A percentile compares a stretch with the other conserved stretches of the same genome.
These are phyloP conservation scores for Nomada flava DNA, from an alignment of 2,888 invertebrate species.

Conservation along the genomic window DNA sequence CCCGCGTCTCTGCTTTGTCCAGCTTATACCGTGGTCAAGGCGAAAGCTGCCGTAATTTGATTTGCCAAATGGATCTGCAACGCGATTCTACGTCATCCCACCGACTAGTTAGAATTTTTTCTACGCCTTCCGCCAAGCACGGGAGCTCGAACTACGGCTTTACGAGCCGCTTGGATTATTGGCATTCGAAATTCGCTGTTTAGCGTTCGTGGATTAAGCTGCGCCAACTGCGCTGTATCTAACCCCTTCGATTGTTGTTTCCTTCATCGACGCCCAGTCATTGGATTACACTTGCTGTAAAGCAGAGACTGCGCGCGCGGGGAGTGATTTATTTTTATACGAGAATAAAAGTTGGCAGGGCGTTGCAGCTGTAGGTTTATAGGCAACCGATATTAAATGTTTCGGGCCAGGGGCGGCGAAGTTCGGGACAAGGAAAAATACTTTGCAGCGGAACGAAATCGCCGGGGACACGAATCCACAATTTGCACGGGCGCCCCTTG, in stretches of 20 bases:
- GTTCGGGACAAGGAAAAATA: slow-evolving; percentile 39
- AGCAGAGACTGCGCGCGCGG: no score
- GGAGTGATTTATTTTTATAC: not conserved
- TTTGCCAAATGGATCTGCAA: slow-evolving; percentile 39
- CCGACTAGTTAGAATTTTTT: slow-evolving; percentile 25
- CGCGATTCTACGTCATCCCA: not conserved
- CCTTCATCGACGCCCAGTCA: no score
- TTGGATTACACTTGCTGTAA: no score
- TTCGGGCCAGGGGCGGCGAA: slow-evolving; percentile 1
- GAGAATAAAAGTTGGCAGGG: not conserved
- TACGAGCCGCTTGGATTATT: not conserved
- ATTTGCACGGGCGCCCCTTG: slow-evolving; percentile 26
- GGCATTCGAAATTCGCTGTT: not conserved
- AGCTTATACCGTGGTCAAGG: slow-evolving; percentile 43
- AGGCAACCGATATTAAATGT: slow-evolving; percentile 22
- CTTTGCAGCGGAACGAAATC: slow-evolving; percentile 27
- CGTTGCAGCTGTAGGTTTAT: no score
- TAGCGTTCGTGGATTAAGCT: not conserved
- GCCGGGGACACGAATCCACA: slow-evolving; percentile 21
- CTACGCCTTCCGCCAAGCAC: not conserved
- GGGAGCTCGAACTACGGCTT: not conserved
- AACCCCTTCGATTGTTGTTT: no score
- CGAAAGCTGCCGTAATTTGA: slow-evolving; percentile 52
- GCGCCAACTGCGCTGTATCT: no score
- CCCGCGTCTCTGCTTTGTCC: slow-evolving; percentile 27